Base-by-base conservation (phyloP, 1,140 invertebrate species). In the Venustaconcha ellipsiformis region DNA sequence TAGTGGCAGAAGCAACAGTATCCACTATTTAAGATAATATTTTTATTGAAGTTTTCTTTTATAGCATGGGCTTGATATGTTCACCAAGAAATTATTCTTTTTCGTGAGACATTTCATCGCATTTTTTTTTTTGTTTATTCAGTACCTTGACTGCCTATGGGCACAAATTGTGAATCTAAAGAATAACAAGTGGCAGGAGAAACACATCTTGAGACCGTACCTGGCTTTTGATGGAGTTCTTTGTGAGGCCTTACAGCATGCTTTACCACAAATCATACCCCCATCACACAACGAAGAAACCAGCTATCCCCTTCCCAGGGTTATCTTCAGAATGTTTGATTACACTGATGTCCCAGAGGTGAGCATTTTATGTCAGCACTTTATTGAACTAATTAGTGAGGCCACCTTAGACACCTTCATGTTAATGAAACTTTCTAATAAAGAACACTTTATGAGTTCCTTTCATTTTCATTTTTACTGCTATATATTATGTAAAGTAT, bases 281-380 rank as follows among this genome's bases (percentile, higher is more conserved):
- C 95, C 96, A 6, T 95, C 96, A 0, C 97, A 99, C 91, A 95
- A 98, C 89, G 95, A 97, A 83, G 93, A 93, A 48, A 95, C 94
- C 86, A 90, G 93, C 26, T 99, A 99, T 90, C 96, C 98, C 2
- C 94, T 97, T 95, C 91, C 93, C 74, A 80, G 83, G 12, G 87
- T 92, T 26, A 82, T 92, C 23, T 92, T 91, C 81, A 86, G 91
- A 57, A 85, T 99, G 93, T 99, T 99, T 92, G 98, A 99, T 90
- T 99, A 99, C 87, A 99, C 97, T 11, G 98, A 99, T 91, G 99
- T 98, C 86, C 97, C 97, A 14, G 97, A 98, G 90, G 90, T 96
- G 80, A 80, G 74, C 18, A 4, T 69, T 30, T 4, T 68, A 56
- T n/a, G n/a, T 18, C 37, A 48, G 37, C 37, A 48, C 4, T 6